Evolutionary conservation across 23 tunicate genomes (phyloP).

Genomic region (Phallusia fumigata): DNA sequence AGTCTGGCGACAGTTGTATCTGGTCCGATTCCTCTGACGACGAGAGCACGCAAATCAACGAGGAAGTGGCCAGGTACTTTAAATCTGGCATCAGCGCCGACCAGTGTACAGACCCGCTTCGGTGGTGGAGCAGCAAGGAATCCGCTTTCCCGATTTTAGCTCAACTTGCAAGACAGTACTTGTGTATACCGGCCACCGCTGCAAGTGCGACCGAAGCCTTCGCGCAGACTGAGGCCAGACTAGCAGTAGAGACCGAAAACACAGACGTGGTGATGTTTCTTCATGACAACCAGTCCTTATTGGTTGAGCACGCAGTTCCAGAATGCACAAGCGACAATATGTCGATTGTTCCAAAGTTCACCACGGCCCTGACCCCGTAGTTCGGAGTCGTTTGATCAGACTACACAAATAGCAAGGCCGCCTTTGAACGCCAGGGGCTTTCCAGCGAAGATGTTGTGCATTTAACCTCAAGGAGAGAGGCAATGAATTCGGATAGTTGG

Average conservation of each 20-base stretch:
- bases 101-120: slow-evolving; percentile 19
- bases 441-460: too few species aligned
- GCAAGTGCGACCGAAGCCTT: not conserved
- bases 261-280: not conserved
- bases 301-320: not conserved
- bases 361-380: too few species aligned
- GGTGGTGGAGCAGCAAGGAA: slow-evolving; percentile 39
- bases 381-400: too few species aligned
- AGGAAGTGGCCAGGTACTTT: slow-evolving; percentile 34
- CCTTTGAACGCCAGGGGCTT: too few species aligned
- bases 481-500: too few species aligned
- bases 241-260: not conserved
- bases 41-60: slow-evolving; percentile 13
- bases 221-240: not conserved
- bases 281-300: not conserved
- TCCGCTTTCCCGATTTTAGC: slow-evolving; percentile 23
- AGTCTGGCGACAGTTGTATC: not conserved
- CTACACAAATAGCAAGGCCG: too few species aligned
- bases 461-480: too few species aligned
- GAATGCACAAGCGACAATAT: too few species aligned
- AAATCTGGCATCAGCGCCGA: slow-evolving; percentile 1
- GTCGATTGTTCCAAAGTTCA: too few species aligned
- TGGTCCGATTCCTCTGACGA: slow-evolving; percentile 21
- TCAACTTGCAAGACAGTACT: slow-evolving; percentile 24
- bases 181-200: slow-evolving; percentile 40